Conservation (phyloP, 2,888 invertebrate genomes). For the Dione juno region DNA sequence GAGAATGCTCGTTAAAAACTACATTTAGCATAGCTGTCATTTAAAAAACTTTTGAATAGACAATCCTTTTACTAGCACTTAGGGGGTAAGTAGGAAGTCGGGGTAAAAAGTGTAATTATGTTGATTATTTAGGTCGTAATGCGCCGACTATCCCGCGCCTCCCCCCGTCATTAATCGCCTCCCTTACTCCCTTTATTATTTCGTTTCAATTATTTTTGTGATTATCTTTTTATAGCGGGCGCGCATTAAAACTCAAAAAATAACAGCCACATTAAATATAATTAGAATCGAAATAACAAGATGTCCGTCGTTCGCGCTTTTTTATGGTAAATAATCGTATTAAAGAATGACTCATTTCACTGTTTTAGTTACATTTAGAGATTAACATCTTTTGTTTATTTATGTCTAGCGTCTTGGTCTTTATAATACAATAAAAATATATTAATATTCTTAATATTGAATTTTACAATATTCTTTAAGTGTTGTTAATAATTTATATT, state of each 20-base stretch:
- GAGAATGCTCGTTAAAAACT: conserved; percentile 23
- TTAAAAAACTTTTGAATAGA: conserved; percentile 56
- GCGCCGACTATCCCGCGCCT: conserved; percentile 76
- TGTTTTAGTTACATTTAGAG: conserved; percentile 37
- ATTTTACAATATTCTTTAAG: neutral
- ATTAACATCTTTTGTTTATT: conserved; percentile 32
- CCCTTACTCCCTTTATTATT: conserved; percentile 79
- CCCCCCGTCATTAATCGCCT: conserved; percentile 77
- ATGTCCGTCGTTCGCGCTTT: conserved; percentile 68
- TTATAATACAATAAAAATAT: conserved; percentile 6
- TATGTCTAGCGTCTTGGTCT: conserved; percentile 14
- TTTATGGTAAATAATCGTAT: conserved; percentile 49
- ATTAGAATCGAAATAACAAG: conserved; percentile 80
- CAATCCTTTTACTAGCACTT: conserved; percentile 72
- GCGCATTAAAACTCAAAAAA: conserved; percentile 82
- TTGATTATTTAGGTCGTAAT: conserved; percentile 83
- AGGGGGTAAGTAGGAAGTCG: conserved; percentile 71
- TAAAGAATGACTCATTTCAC: conserved; percentile 40
- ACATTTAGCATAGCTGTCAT: conserved; percentile 51
- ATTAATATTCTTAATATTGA: neutral
- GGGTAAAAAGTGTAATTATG: conserved; percentile 83
- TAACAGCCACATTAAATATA: conserved; percentile 80
- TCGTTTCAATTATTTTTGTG: conserved; percentile 84
- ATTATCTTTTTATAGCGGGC: conserved; percentile 82
- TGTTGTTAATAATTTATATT: neutral